phyloP scores from a whole-genome alignment of 2,797 vertebrate genomes.

The Artibeus lituratus region DNA sequence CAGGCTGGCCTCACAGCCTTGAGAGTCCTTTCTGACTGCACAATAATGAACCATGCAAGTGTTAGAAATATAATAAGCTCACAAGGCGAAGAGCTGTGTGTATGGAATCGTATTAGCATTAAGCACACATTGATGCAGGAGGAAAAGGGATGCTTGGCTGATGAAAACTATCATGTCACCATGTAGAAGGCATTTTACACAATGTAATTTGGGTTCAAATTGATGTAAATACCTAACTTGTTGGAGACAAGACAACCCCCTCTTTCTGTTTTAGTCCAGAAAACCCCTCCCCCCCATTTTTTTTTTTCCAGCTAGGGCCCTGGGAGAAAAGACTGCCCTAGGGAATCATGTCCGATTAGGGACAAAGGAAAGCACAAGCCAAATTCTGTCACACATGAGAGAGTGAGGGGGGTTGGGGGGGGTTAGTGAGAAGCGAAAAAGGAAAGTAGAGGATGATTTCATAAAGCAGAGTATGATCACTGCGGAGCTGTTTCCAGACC shows the following conservation, averaged over 20 bases:
- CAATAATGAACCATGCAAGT: conserved; percentile 76
- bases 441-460: conserved; percentile 17
- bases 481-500: not conserved
- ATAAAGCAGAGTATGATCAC: not conserved
- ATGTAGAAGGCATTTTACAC: not conserved
- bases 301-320: not conserved
- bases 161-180: conserved; percentile 35
- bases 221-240: conserved; percentile 56
- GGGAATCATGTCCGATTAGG: conserved; percentile 59
- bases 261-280: conserved; percentile 12
- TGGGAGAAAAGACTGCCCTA: conserved; percentile 44
- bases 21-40: conserved; percentile 59
- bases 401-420: not conserved
- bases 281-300: not conserved
- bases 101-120: conserved; percentile 64
- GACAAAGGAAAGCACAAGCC: conserved; percentile 65
- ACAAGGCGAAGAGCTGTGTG: conserved; percentile 51
- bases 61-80: conserved; percentile 77
- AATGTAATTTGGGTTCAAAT: conserved; percentile 42
- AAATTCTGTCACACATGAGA: conserved; percentile 61
- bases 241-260: conserved; percentile 4
- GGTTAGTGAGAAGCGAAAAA: not conserved
- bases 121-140: conserved; percentile 47
- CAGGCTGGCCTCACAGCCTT: conserved; percentile 57
- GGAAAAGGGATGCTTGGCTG: not conserved